Percentiles rank a stretch among this genome's conserved stretches.
Conservation (phyloP, 2,113 vertebrate species). For the Rhea americana region DNA sequence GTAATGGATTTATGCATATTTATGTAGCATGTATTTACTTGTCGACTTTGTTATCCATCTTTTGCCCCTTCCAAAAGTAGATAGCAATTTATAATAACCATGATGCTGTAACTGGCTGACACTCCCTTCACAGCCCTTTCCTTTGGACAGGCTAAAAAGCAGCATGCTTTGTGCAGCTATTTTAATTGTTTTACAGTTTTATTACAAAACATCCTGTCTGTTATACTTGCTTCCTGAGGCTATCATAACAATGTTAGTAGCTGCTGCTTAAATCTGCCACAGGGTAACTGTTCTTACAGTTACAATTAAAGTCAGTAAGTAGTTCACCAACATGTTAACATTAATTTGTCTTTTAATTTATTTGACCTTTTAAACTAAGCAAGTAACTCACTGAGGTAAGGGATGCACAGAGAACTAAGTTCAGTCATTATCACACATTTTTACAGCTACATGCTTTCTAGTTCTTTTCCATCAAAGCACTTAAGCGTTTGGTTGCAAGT, state of each 20-base stretch:
- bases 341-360: constrained; percentile 80
- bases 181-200: constrained; percentile 82
- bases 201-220: constrained; percentile 80
- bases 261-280: constrained; percentile 69
- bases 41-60: constrained; percentile 74
- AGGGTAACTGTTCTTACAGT: constrained; percentile 77
- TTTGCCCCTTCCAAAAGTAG: constrained; percentile 64
- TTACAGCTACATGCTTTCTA: background rate
- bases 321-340: constrained; percentile 74
- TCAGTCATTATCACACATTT: background rate
- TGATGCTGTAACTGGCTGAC: constrained; percentile 56
- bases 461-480: constrained; percentile 52
- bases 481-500: constrained; percentile 31
- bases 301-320: constrained; percentile 76
- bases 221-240: constrained; percentile 75
- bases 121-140: constrained; percentile 50
- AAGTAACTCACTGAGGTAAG: constrained; percentile 65
- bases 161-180: constrained; percentile 72
- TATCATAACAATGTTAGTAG: constrained; percentile 75
- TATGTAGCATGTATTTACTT: constrained; percentile 77
- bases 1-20: constrained; percentile 79
- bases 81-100: constrained; percentile 69
- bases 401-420: constrained; percentile 53
- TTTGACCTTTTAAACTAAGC: constrained; percentile 77
- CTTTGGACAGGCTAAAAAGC: constrained; percentile 61